phyloP scores from a whole-genome alignment of 2,888 invertebrate species.

The Macrosoma leucophasiata region DNA sequence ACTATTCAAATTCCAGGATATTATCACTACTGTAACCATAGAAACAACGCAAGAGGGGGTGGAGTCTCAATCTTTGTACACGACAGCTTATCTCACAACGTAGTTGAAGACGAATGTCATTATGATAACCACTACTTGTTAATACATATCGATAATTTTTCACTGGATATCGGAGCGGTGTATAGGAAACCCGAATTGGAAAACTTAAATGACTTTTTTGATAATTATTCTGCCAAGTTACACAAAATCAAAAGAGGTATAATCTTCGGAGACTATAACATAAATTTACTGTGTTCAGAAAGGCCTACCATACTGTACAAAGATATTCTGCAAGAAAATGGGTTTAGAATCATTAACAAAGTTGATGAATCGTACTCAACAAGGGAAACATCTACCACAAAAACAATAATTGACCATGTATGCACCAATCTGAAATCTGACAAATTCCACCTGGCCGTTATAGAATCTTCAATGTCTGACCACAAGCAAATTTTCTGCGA shows the following conservation, averaged over 20 bases:
- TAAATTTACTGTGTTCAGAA: constrained; percentile 5
- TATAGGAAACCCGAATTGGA: constrained; percentile 17
- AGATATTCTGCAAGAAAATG: constrained; percentile 10
- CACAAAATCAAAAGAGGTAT: constrained; percentile 9
- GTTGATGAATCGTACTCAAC: constrained; percentile 15
- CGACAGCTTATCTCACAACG: constrained; percentile 21
- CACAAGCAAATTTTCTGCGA: constrained; percentile 22
- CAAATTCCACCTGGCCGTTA: constrained; percentile 7
- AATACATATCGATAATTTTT: constrained; percentile 20
- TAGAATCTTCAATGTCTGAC: constrained; percentile 21
- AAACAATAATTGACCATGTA: constrained; percentile 18
- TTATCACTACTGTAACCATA: constrained; percentile 24
- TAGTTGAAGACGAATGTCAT: constrained; percentile 16
- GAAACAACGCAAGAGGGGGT: constrained; percentile 19
- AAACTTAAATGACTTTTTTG: constrained; percentile 11
- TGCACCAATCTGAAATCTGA: neutral
- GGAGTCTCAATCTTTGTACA: constrained; percentile 27
- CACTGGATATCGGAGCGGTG: constrained; percentile 18
- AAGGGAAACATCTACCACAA: constrained; percentile 9
- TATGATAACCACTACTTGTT: constrained; percentile 22
- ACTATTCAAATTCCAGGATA: constrained; percentile 13
- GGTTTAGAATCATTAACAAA: constrained; percentile 15
- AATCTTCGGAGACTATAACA: constrained; percentile 14
- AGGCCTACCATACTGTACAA: constrained; percentile 7
- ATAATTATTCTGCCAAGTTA: constrained; percentile 8